Evolutionary conservation across 2,797 vertebrate species (phyloP).

Genomic region (Gallinago solitaria): DNA sequence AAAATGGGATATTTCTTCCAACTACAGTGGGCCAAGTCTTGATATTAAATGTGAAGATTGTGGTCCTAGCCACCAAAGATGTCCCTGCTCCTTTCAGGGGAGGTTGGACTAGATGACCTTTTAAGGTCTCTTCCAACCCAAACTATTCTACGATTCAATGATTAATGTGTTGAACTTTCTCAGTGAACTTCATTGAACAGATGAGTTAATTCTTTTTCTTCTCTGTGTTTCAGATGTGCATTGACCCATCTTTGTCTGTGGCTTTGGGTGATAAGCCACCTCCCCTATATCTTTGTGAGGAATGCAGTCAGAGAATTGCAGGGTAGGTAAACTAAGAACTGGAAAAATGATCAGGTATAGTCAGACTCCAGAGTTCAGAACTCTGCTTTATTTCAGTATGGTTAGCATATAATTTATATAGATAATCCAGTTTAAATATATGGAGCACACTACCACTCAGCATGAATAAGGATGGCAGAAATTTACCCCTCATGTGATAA

Average conservation of each 20-base stretch:
- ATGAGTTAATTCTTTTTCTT: constrained; percentile 21
- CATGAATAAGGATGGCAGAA: neutral
- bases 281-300: constrained; percentile 96
- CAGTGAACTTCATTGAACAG: neutral
- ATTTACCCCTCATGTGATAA: neutral
- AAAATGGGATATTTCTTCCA: neutral
- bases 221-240: constrained; percentile 91
- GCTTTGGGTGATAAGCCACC: constrained; percentile 98
- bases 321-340: constrained; percentile 83
- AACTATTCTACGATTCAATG: neutral
- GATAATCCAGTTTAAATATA: neutral
- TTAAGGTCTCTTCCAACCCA: neutral
- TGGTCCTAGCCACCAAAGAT: neutral
- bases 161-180: neutral
- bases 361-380: neutral
- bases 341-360: neutral
- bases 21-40: neutral
- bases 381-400: neutral
- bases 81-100: neutral
- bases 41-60: neutral
- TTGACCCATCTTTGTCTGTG: constrained; percentile 96
- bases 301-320: constrained; percentile 97
- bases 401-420: neutral
- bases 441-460: neutral
- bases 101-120: neutral